Percentiles rank a stretch among this genome's conserved stretches.
Evolutionary conservation across 2,797 vertebrate species (phyloP).

Genomic region (Pipistrellus pygmaeus): DNA sequence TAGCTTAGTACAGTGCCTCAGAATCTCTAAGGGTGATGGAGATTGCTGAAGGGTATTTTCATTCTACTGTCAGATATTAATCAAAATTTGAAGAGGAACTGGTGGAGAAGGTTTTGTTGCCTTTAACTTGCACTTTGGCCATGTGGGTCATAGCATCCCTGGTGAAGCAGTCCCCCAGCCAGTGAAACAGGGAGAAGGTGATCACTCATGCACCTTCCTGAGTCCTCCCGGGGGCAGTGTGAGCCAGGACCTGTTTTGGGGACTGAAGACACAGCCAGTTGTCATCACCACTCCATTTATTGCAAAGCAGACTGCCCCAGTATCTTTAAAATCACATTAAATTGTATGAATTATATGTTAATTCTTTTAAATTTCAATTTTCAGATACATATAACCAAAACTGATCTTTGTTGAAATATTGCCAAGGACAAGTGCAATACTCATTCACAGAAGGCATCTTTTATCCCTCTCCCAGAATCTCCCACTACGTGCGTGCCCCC

Average conservation of each 20-base stretch:
- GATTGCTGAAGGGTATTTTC: background rate
- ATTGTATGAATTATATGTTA: background rate
- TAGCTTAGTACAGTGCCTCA: no score
- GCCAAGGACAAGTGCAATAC: background rate
- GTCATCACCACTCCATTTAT: accelerated
- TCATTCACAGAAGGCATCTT: background rate
- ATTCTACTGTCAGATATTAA: accelerated
- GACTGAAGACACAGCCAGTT: accelerated
- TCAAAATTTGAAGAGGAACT: background rate
- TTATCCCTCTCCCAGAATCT: background rate
- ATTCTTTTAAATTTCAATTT: background rate
- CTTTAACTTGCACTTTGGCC: background rate
- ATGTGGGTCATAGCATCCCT: accelerated
- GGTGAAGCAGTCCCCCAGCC: background rate
- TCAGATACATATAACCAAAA: background rate
- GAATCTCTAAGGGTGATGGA: accelerated
- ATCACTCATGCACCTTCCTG: accelerated
- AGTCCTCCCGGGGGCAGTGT: background rate
- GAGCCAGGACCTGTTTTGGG: accelerated
- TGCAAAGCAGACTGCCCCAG: no score
- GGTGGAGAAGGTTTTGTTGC: background rate
- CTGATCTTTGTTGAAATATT: background rate
- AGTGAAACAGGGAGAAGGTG: background rate
- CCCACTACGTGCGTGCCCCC: no score
- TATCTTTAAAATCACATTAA: background rate